These are phyloP conservation scores for Acanthopleura granulata DNA, from an alignment of 2,888 invertebrate species.

Conservation along the genomic window DNA sequence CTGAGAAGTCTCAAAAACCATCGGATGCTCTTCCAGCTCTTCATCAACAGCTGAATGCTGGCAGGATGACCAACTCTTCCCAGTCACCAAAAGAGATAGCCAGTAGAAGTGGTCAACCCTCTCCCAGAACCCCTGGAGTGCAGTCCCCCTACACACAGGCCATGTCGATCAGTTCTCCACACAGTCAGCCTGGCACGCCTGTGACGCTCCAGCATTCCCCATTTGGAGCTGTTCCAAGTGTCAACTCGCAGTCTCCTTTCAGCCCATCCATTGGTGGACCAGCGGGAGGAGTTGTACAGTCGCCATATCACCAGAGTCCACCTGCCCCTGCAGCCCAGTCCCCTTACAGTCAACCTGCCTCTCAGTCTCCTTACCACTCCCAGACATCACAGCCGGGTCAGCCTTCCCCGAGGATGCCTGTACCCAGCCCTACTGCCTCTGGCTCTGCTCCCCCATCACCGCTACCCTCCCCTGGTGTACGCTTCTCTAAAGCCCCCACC, in stretches of 20 bases:
- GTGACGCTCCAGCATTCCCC: conserved; percentile 22
- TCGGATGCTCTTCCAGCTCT: conserved; percentile 5
- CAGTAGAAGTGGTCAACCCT: conserved; percentile 46
- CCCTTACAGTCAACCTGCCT: background rate
- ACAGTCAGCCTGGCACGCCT: conserved; percentile 18
- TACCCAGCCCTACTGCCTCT: conserved; percentile 22
- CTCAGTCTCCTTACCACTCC: conserved; percentile 13
- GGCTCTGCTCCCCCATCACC: conserved; percentile 28
- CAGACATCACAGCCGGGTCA: conserved; percentile 38
- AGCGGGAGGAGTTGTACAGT: conserved; percentile 27
- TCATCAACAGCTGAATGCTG: conserved; percentile 7
- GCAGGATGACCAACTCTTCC: background rate
- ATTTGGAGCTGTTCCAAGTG: conserved; percentile 15
- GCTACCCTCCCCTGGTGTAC: conserved; percentile 41
- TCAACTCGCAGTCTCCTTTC: conserved; percentile 43
- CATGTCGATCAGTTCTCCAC: background rate
- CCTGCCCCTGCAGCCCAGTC: background rate
- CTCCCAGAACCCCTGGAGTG: conserved; percentile 57
- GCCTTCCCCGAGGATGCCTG: conserved; percentile 51
- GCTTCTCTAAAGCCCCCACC: conserved; percentile 49
- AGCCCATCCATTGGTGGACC: conserved; percentile 33
- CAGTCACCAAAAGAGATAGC: background rate
- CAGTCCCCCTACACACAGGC: conserved; percentile 22
- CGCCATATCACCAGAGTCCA: conserved; percentile 18
- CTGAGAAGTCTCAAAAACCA: background rate